These are phyloP conservation scores for Pseudotriccus pelzelni DNA, from an alignment of 2,797 vertebrate genomes.

Conservation along the genomic window DNA sequence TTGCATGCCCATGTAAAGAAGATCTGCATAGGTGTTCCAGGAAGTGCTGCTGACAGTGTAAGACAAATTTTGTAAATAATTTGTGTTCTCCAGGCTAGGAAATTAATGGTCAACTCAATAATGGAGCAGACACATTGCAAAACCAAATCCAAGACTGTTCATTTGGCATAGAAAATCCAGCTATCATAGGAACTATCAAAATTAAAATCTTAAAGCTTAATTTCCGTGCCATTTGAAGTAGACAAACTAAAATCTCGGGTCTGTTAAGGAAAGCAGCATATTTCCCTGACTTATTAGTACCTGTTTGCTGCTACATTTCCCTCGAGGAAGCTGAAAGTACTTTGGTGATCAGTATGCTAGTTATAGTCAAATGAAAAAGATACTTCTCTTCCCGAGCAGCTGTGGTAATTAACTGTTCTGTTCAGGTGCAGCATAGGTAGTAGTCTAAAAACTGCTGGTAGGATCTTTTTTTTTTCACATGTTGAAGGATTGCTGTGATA, in stretches of 20 bases:
- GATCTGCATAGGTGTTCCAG: background rate
- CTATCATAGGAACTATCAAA: background rate
- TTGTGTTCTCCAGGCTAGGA: background rate
- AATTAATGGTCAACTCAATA: background rate
- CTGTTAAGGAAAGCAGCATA: background rate
- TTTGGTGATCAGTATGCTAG: background rate
- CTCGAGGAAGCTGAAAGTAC: background rate
- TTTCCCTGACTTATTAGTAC: background rate
- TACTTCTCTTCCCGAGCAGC: background rate
- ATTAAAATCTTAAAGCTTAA: background rate
- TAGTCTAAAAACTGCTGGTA: background rate
- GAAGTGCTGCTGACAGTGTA: background rate
- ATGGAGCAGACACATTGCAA: background rate
- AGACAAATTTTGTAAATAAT: background rate
- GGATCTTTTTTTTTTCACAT: background rate
- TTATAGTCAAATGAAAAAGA: background rate
- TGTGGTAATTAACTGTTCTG: background rate
- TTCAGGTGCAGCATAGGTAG: background rate
- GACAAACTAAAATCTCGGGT: background rate
- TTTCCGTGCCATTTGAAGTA: background rate
- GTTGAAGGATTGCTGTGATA: background rate
- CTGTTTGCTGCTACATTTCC: background rate
- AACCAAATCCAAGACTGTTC: background rate
- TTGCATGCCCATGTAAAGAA: background rate
- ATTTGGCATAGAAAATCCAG: background rate